Percentiles rank a stretch among this genome's conserved stretches.
Conservation (phyloP, 2,888 invertebrate genomes). For the Caenorhabditis sp. region DNA sequence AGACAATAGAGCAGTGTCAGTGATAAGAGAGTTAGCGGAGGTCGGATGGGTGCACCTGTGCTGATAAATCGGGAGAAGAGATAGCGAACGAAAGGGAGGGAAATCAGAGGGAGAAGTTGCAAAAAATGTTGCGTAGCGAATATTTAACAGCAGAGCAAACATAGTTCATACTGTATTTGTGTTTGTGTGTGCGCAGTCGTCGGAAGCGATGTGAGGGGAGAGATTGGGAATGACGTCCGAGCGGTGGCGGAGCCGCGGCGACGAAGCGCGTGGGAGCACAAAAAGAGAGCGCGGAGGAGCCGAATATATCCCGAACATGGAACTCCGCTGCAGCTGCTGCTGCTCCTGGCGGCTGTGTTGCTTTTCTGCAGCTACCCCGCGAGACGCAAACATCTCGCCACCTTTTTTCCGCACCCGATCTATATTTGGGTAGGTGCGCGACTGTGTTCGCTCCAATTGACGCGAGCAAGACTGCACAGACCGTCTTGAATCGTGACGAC, state of each 20-base stretch:
- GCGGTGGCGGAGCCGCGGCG: constrained; percentile 34
- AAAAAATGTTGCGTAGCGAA: constrained; percentile 59
- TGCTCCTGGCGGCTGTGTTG: no score
- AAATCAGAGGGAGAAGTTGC: constrained; percentile 38
- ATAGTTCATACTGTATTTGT: constrained; percentile 58
- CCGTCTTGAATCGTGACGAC: constrained; percentile 58
- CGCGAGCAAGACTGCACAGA: constrained; percentile 26
- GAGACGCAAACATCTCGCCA: constrained; percentile 47
- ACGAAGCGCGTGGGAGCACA: constrained; percentile 41
- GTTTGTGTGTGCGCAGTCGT: constrained; percentile 57
- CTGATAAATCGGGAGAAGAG: constrained; percentile 35
- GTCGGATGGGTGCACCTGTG: constrained; percentile 55
- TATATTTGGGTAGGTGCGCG: constrained; percentile 48
- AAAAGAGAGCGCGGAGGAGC: constrained; percentile 14
- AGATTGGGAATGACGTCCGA: constrained; percentile 45
- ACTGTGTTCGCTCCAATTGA: constrained; percentile 37
- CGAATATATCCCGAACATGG: constrained; percentile 37
- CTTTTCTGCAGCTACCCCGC: constrained; percentile 26
- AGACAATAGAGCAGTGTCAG: constrained; percentile 18
- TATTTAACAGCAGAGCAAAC: constrained; percentile 62
- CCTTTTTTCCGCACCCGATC: constrained; percentile 29
- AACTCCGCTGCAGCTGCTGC: constrained; percentile 15
- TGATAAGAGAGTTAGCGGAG: constrained; percentile 44
- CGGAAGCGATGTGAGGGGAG: constrained; percentile 28
- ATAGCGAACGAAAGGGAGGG: constrained; percentile 16